These are phyloP conservation scores for Anagyrus pseudococci DNA, from an alignment of 2,888 invertebrate species.

Conservation along the genomic window DNA sequence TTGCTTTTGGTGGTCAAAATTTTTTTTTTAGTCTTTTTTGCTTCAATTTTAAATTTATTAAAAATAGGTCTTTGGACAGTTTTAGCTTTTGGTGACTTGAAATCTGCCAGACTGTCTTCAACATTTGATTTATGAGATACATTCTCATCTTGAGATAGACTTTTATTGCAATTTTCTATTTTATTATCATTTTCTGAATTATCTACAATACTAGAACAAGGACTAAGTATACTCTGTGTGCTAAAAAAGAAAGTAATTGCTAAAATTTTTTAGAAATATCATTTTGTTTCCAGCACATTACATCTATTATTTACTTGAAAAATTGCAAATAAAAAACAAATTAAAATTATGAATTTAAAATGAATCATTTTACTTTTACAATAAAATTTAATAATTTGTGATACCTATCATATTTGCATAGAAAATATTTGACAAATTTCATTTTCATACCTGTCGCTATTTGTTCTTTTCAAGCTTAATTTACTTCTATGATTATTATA, in stretches of 20 bases:
- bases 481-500: slow-evolving; percentile 13
- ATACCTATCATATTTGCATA: not conserved
- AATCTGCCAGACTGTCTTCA: slow-evolving; percentile 52
- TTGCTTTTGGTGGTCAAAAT: slow-evolving; percentile 26
- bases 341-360: slow-evolving; percentile 17
- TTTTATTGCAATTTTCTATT: slow-evolving; percentile 4
- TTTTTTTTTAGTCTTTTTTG: slow-evolving; percentile 38
- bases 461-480: slow-evolving; percentile 24
- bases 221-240: slow-evolving; percentile 6
- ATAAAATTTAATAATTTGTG: slow-evolving; percentile 3
- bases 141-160: slow-evolving; percentile 7
- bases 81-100: slow-evolving; percentile 50
- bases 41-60: slow-evolving; percentile 35
- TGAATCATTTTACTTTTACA: slow-evolving; percentile 27
- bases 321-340: not conserved
- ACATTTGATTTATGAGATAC: slow-evolving; percentile 13
- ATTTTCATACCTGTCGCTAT: slow-evolving; percentile 35
- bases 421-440: slow-evolving; percentile 3
- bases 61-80: not conserved
- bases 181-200: not conserved
- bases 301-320: not conserved
- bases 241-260: slow-evolving; percentile 21
- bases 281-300: not conserved
- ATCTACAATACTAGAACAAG: slow-evolving; percentile 24
- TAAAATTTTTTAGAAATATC: not conserved